Base-by-base conservation (phyloP, 2,888 invertebrate species). In the Acanthococcus lagerstroemiae region DNA sequence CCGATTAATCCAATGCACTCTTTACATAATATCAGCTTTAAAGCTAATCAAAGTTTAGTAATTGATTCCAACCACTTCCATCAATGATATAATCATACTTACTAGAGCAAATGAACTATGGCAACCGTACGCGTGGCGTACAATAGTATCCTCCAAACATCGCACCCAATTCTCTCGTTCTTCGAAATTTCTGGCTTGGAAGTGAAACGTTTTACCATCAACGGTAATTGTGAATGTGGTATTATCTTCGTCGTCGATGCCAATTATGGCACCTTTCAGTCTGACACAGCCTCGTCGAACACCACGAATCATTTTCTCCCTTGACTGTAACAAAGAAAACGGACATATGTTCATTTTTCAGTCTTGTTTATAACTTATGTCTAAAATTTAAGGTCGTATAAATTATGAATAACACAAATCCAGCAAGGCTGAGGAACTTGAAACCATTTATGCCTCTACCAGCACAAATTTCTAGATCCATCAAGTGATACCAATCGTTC, bases 161-260 rank as follows among this genome's bases (percentile, higher is more conserved):
- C 90, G 84, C 67, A 99, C 91, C 99, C 99, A 99, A 71, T 88
- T 85, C 76, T 97, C 96, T 60, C 97, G 82, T 76, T 99, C 97
- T 65, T 90, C 89, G 15, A 88, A 87, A 77, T 96, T 94, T 71
- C 93, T 83, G 21, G 97, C 96, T 65, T 69, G 69, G 77, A 99
- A 95, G 78, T 99, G 99, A 79, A 99, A 99, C 15, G 95, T 95
- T 79, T 99, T 99, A 73, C 95, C 93, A 78, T 99, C 99, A 57
- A 96, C 96, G 4, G 95, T 96, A 74, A 99, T 94, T 56, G 97
- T 99, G 79, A 99, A 99, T 4, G 96, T 96, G 74, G 95, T 94
- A 78, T 99, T 97, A 77, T 97, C 96, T 77, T 96, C 96, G 76
- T 96, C 95, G 75, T 99, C 97, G 72, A 99, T 99, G 55, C 99